Base-by-base conservation (phyloP, 2,888 invertebrate genomes). In the Yponomeuta malinellus region DNA sequence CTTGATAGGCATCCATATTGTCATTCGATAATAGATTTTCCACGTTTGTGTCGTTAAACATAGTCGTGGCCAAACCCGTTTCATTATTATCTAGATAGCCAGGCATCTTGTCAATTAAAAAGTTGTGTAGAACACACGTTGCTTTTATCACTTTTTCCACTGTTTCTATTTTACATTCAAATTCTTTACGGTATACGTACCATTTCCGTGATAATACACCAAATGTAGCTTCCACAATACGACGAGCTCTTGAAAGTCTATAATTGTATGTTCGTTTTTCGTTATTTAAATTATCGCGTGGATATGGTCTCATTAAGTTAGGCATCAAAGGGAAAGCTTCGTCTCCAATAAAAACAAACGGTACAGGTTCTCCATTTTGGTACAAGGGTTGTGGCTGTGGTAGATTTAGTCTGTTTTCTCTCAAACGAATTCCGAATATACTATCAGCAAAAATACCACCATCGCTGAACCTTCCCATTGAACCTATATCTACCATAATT, bases 291-390 rank as follows among this genome's bases (percentile, higher is more conserved):
- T 70, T 48, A 67, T 74, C 73, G 15, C 74, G 73, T 65, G 76
- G 75, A 71, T 76, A 77, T 75, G 75, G 75, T 66, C 76, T 64
- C 75, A 77, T 75, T 52, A 77, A 73, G 33, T 76, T 75, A 68
- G 43, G 12, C 72, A 72, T 73, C 69, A 76, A 74, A 70, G 75
- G 74, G 52, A 74, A 74, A 71, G 73, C 74, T 68, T 74, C 73
- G 33, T 74, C 73, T 63, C 74, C 73, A 66, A 75, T 75, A 69
- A 76, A 75, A 59, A 76, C 76, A 71, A 73, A 76, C 10, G 76
- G 74, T 73, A 75, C 68, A 65, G 71, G 71, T 71, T 72, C 73
- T 70, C 76, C 75, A 52, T 63, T 64, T 72, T 73, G 31, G 63
- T 71, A 71, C 10, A 75, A 71, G 37, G 73, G 71, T 72, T 66